Evolutionary conservation across 2,888 invertebrate species (phyloP), one percentile per base, ranked within the genome.

Genomic region (Uloborus plumipes): DNA sequence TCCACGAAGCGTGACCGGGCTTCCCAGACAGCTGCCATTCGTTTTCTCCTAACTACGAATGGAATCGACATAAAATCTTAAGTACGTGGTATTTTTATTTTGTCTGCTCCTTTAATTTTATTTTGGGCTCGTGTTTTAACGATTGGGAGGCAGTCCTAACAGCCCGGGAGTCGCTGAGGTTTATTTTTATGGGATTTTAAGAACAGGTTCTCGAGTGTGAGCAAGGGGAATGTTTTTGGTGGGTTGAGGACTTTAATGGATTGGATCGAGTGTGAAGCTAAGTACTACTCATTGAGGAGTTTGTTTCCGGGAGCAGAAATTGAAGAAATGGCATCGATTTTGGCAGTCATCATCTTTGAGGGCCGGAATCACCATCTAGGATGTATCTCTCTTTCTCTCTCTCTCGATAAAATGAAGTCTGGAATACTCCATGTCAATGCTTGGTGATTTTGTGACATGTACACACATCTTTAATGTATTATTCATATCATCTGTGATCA

Each of bases 171-270:
- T 69, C 70, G 64, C 62, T 53, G 69, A 62, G 79, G 62, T 77
- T 81, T 65, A 64, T 55, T 81, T 81, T 81, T 81, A 81, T 81
- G 80, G 65, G 80, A 69, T 69, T 81, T 81, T 74, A 81, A 81
- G 80, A 81, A 74, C 80, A 55, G 59, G 39, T 72, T 55, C 39
- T 53, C 55, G 58, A 47, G 18, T 47, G 49, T 26, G 61, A 31
- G 62, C 6, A 39, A 16, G 31, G 62, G 47, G 62, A 76, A 69
- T 59, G 69, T 76, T 61, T 76, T 69, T 75, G 49, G 71, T 50
- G 71, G 71, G 58, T 26, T 59, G 39, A 49, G 39, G 39, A 39
- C 39, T 39, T 39, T 39, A 39, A 39, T 39, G 39, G 39, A 39
- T 39, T 39, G 39, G 39, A 39, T 39, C 39, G 39, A 39, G 39